Evolutionary conservation across 1,140 invertebrate species (phyloP).

Genomic region (Drosophila watanabei): DNA sequence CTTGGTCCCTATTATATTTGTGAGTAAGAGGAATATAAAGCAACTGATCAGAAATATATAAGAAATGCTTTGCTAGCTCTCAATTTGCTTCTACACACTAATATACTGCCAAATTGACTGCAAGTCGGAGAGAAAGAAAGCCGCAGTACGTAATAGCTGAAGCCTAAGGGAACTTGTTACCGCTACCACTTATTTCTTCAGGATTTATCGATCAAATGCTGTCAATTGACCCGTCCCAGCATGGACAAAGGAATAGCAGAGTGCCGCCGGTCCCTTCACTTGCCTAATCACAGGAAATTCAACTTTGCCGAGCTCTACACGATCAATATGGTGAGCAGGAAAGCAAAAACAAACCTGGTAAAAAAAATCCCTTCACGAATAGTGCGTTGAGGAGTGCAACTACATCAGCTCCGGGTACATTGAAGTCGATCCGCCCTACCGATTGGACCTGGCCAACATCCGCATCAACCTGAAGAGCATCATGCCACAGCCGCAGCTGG

Average conservation of each 20-base stretch:
- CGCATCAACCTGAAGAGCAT: conserved; percentile 35
- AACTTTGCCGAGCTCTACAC: conserved; percentile 57
- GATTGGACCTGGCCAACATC: conserved; percentile 55
- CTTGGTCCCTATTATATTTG: not conserved
- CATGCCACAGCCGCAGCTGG: conserved; percentile 53
- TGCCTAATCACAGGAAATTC: conserved; percentile 41
- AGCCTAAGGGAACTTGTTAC: not conserved
- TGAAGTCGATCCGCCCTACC: conserved; percentile 64
- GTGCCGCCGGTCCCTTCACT: conserved; percentile 36
- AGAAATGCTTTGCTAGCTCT: conserved; percentile 8
- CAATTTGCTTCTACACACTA: not conserved
- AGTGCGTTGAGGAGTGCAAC: conserved; percentile 75
- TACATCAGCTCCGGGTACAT: conserved; percentile 60
- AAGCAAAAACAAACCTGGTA: too few relatives aligned
- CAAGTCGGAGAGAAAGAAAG: conserved; percentile 27
- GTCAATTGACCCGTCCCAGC: conserved; percentile 56
- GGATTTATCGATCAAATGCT: conserved; percentile 58
- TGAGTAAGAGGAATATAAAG: not conserved
- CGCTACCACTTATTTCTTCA: not conserved
- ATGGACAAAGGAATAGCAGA: conserved; percentile 52
- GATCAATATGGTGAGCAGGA: conserved; percentile 65
- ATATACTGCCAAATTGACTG: conserved; percentile 37
- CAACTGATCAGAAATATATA: not conserved
- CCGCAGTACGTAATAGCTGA: conserved; percentile 52
- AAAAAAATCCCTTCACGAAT: not conserved